A percentile compares a stretch with the other conserved stretches of the same genome.
phyloP scores from a whole-genome alignment of 2,888 invertebrate species.

The Antitype chi region DNA sequence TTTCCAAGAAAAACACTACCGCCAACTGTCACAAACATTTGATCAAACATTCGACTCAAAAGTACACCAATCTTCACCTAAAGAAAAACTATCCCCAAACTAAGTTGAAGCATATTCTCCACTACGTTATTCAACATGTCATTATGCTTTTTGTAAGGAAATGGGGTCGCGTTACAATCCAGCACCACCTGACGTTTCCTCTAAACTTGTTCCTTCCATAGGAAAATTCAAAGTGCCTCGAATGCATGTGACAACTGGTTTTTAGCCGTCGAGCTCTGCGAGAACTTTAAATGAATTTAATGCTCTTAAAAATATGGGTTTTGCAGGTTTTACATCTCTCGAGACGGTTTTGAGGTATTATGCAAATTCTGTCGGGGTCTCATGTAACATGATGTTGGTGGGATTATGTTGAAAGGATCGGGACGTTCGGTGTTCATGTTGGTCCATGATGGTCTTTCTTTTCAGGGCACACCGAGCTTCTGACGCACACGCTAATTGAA shows the following conservation, averaged over 20 bases:
- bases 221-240: constrained; percentile 46
- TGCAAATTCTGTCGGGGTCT: constrained; percentile 22
- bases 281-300: constrained; percentile 47
- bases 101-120: constrained; percentile 30
- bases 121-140: constrained; percentile 51
- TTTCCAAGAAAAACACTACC: neutral
- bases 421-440: neutral
- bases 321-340: constrained; percentile 9
- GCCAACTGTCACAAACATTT: neutral
- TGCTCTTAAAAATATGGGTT: constrained; percentile 40
- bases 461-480: too few relatives aligned
- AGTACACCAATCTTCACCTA: constrained; percentile 1
- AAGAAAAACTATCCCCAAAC: constrained; percentile 24
- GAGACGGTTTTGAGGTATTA: constrained; percentile 31
- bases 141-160: constrained; percentile 52
- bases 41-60: constrained; percentile 15
- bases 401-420: neutral
- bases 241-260: constrained; percentile 57
- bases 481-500: too few relatives aligned
- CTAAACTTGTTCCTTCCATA: constrained; percentile 45
- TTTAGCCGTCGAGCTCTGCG: constrained; percentile 41
- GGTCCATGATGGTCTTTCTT: neutral
- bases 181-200: constrained; percentile 43
- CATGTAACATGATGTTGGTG: constrained; percentile 1
- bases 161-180: constrained; percentile 43